A percentile compares a stretch with the other conserved stretches of the same genome.
phyloP scores from a whole-genome alignment of 1,140 invertebrate genomes.

The Trypoxylus dichotomus region DNA sequence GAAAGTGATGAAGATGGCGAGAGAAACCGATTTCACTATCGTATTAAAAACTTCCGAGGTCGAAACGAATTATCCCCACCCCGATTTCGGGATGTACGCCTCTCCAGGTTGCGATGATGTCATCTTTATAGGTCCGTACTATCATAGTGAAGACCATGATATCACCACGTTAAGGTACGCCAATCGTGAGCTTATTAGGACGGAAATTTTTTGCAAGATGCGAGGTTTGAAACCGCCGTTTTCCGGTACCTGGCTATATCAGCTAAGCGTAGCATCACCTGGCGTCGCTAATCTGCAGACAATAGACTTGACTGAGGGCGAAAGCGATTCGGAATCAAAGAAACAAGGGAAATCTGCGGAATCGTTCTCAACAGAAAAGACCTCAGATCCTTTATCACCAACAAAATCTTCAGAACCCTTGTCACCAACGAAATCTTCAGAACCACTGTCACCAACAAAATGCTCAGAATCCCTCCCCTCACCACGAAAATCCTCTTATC shows the following conservation, averaged over 20 bases:
- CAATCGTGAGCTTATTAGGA: slow-evolving; percentile 33
- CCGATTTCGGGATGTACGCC: slow-evolving; percentile 35
- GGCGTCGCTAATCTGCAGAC: slow-evolving; percentile 15
- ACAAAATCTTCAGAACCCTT: too few species aligned
- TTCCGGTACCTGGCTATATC: slow-evolving; percentile 17
- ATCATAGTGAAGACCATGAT: slow-evolving; percentile 32
- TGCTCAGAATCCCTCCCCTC: too few species aligned
- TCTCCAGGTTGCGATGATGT: slow-evolving; percentile 27
- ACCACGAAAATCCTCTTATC: too few species aligned
- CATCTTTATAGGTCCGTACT: slow-evolving; percentile 37
- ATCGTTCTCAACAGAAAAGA: too few species aligned
- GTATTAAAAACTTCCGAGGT: slow-evolving; percentile 30
- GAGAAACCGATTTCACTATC: slow-evolving; percentile 27
- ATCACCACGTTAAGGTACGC: slow-evolving; percentile 32
- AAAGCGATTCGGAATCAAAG: slow-evolving; percentile 29
- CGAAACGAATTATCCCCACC: slow-evolving; percentile 27
- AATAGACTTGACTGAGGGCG: slow-evolving; percentile 25
- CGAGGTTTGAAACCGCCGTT: slow-evolving; percentile 8
- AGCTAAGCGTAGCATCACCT: neutral
- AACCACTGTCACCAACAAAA: too few species aligned
- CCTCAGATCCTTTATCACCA: too few species aligned
- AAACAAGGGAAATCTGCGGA: neutral
- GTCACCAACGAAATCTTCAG: too few species aligned
- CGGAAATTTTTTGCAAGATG: slow-evolving; percentile 34
- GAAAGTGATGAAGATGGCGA: slow-evolving; percentile 32